Base-by-base conservation (phyloP, 2,113 vertebrate genomes). In the Pampusana beccarii region DNA sequence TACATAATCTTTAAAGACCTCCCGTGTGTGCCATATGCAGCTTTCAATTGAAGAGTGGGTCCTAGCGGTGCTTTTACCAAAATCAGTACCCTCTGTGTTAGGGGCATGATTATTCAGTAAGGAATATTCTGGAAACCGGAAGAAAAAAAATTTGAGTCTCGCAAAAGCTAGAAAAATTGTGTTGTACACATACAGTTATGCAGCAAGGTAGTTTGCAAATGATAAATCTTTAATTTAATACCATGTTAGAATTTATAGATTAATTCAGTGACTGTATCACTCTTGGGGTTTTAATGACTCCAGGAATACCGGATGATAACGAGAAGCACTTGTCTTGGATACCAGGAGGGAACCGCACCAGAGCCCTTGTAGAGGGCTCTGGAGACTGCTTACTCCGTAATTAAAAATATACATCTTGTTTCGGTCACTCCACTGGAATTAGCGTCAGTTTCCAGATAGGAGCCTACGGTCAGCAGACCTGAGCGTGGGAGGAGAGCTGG, bases 171-270 rank as follows among this genome's bases (percentile, higher is more conserved):
- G 50, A 70, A 46, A 44, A 57, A 19, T 42, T 5, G 6, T 10
- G 6, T 9, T 54, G 28, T 26, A 5, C 4, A 0, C 2, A 1
- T 56, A 15, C 36, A 46, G 54, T 26, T 48, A 9, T 14, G 24
- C 80, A 85, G 78, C 33, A 34, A 33, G 58, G 70, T 7, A 20
- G 56, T 57, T 81, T 78, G 70, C 13, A 18, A 23, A 5, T 26
- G 72, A 42, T 61, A 75, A 61, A 65, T 48, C 62, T 61, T 79
- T 72, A 2, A 51, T 85, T 71, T 74, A 36, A 81, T 48, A n/a
- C 25, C 40, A 6, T 20, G 2, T 2, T 5, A 34, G 82, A 71
- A 36, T 58, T 84, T 20, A 51, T 21, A 51, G 48, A 53, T 84
- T 10, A 83, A 46, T 88, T 77, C 33, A 85, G 80, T 31, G 86